These are phyloP conservation scores for Leptobrachium leishanense DNA, from an alignment of 2,113 vertebrate species.

Conservation along the genomic window DNA sequence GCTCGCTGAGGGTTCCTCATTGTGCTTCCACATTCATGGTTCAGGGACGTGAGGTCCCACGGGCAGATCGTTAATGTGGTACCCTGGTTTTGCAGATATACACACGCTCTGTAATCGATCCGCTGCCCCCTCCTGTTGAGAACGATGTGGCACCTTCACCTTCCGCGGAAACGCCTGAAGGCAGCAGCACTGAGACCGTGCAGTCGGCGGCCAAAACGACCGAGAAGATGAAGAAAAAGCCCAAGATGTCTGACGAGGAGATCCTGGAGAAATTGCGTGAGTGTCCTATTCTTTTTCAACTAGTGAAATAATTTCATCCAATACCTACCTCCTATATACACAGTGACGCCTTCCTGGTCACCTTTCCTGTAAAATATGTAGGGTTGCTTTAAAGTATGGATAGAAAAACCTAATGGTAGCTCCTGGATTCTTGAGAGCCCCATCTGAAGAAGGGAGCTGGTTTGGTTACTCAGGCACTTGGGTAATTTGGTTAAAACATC, in stretches of 20 bases:
- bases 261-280: constrained; percentile 95
- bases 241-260: constrained; percentile 97
- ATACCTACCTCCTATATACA: too few species aligned
- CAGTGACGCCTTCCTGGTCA: too few species aligned
- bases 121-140: constrained; percentile 78
- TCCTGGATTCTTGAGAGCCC: too few species aligned
- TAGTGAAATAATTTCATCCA: background rate
- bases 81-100: constrained; percentile 75
- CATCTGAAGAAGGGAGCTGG: too few species aligned
- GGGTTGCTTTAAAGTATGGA: too few species aligned
- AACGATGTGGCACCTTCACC: constrained; percentile 89
- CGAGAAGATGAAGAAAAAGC: constrained; percentile 91
- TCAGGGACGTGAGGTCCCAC: too few species aligned
- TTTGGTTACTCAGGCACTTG: too few species aligned
- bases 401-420: too few species aligned
- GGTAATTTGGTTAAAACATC: too few species aligned
- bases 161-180: constrained; percentile 72
- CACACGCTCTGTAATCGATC: constrained; percentile 92
- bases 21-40: too few species aligned
- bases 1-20: too few species aligned
- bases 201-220: constrained; percentile 69
- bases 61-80: background rate
- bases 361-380: too few species aligned
- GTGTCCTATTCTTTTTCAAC: constrained; percentile 24
- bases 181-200: constrained; percentile 60